Conservation (phyloP, 2,888 invertebrate genomes). For the Matsumyia berberina region DNA sequence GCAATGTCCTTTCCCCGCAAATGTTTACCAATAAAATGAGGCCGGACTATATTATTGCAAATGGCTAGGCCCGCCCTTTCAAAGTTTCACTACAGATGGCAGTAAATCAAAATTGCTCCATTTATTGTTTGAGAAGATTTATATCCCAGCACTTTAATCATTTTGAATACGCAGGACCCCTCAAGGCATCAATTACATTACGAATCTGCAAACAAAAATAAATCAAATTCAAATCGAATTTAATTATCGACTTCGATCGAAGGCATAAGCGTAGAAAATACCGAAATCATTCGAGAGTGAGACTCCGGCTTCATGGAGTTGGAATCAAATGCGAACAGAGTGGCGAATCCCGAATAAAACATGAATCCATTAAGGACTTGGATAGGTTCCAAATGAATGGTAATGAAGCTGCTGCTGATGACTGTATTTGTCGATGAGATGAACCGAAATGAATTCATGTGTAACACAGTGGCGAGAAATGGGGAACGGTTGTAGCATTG, state of each 20-base stretch:
- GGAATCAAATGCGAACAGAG: conserved; percentile 8
- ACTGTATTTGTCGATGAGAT: not conserved
- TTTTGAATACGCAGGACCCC: not conserved
- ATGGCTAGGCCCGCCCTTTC: too few species aligned
- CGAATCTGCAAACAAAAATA: conserved; percentile 5
- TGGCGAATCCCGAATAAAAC: not conserved
- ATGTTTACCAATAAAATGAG: too few species aligned
- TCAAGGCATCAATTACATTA: conserved; percentile 18
- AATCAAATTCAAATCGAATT: conserved; percentile 5
- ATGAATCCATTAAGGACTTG: conserved; percentile 22
- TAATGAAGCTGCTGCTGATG: conserved; percentile 14
- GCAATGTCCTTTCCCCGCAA: too few species aligned
- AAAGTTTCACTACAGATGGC: not conserved
- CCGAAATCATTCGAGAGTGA: not conserved
- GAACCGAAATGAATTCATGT: conserved; percentile 8
- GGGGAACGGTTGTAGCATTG: not conserved
- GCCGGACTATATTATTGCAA: too few species aligned
- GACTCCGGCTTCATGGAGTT: not conserved
- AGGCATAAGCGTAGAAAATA: conserved; percentile 17
- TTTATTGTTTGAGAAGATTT: conserved; percentile 23
- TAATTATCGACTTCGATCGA: conserved; percentile 17
- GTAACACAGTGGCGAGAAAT: not conserved
- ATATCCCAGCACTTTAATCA: conserved; percentile 20
- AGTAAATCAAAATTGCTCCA: conserved; percentile 11
- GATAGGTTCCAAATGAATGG: conserved; percentile 13